Percentiles rank a stretch among this genome's conserved stretches.
phyloP scores from a whole-genome alignment of 1,140 invertebrate species.

The Telenomus remus region DNA sequence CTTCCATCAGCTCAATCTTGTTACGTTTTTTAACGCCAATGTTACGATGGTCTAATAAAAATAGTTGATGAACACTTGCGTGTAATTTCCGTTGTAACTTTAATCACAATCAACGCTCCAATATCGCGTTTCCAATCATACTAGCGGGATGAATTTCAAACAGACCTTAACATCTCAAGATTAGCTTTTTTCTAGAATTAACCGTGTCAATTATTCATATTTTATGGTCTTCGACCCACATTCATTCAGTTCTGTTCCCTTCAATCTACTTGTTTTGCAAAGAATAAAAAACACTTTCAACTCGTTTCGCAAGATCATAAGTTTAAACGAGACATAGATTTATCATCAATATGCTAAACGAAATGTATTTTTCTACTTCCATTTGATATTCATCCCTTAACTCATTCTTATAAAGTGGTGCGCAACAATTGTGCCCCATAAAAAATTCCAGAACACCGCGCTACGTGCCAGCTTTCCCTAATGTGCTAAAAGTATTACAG shows the following conservation, averaged over 20 bases:
- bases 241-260: not conserved
- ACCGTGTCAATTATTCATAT: not conserved
- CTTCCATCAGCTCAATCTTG: no score
- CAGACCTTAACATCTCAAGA: not conserved
- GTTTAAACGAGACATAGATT: no score
- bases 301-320: no score
- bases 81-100: slow-evolving; percentile 1
- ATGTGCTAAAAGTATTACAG: not conserved
- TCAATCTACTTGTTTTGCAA: no score
- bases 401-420: not conserved
- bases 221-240: not conserved
- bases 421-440: not conserved
- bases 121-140: slow-evolving; percentile 2
- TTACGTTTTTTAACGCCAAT: not conserved
- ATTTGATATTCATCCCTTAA: not conserved
- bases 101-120: not conserved
- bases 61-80: slow-evolving; percentile 1
- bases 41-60: not conserved
- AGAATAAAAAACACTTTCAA: no score
- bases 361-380: no score
- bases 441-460: not conserved
- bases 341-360: no score
- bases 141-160: not conserved
- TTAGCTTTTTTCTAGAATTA: not conserved
- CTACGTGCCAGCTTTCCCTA: slow-evolving; percentile 1